Evolutionary conservation across 2,888 invertebrate genomes (phyloP), one percentile per base, ranked within the genome.

Genomic region (Agonopterix heracliana): DNA sequence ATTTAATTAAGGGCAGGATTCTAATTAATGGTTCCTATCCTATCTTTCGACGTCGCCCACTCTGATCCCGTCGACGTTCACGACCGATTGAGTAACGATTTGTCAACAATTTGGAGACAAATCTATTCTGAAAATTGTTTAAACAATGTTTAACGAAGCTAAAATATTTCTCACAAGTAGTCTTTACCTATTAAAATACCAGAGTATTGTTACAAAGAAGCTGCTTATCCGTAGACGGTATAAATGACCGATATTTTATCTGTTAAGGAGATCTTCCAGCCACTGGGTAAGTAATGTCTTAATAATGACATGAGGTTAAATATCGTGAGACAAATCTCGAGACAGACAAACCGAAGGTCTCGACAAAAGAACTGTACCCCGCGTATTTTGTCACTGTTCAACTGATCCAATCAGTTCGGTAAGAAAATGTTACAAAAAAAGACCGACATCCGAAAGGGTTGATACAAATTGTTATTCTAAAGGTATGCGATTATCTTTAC

Each of bases 221-320:
- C 7, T 1, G 9, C 8, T 63, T 71, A 71, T 69, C 63, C 68
- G 62, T 26, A 53, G 66, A 64, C 59, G 59, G 73, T 75, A 81
- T 76, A 80, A 82, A 85, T 79, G 76, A 78, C 69, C 66, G 70
- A 76, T 74, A 69, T 74, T 62, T 81, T 78, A 86, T 87, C 86
- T 62, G 56, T 56, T 55, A 66, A 53, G 55, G 61, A 61, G 67
- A 85, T 85, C 86, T 80, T 66, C 56, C 68, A 78, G 83, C 87
- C 86, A 87, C 85, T 83, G 85, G 78, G 82, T 79, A 86, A 81
- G 83, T 83, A 85, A 87, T 81, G 85, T 87, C 86, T 86, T 85
- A 83, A 87, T 86, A 86, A 84, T 85, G 82, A 85, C 83, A 76
- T 62, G 76, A 80, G 78, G 75, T 76, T 78, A 74, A 76, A 84